These are phyloP conservation scores for Erebia aethiops DNA, from an alignment of 2,888 invertebrate species.

Conservation along the genomic window DNA sequence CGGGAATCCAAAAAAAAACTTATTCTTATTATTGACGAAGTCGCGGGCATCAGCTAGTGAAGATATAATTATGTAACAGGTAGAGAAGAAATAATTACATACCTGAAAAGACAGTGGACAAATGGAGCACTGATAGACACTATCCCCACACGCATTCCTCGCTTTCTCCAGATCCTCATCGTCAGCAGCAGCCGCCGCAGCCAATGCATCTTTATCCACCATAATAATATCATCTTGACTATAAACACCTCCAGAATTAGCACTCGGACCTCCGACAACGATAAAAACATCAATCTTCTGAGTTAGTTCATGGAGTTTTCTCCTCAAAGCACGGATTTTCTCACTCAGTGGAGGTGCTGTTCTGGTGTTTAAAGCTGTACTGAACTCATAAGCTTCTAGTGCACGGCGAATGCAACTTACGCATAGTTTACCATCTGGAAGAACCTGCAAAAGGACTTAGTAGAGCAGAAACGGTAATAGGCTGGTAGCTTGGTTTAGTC, in stretches of 20 bases:
- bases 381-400: constrained; percentile 66
- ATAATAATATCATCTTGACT: constrained; percentile 75
- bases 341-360: constrained; percentile 67
- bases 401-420: constrained; percentile 61
- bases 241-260: constrained; percentile 59
- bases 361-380: constrained; percentile 52
- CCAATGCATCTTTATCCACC: constrained; percentile 69
- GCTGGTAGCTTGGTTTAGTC: too few species aligned
- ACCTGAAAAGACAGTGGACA: constrained; percentile 71
- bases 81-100: neutral
- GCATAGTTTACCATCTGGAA: constrained; percentile 69
- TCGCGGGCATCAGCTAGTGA: too few species aligned
- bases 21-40: too few species aligned
- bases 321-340: constrained; percentile 68
- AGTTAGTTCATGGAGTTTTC: constrained; percentile 68
- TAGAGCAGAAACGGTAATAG: too few species aligned
- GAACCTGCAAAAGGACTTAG: constrained; percentile 49
- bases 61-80: too few species aligned
- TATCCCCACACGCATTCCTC: constrained; percentile 63
- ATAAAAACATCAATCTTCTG: constrained; percentile 78
- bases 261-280: constrained; percentile 67
- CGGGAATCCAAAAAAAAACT: too few species aligned
- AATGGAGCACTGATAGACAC: constrained; percentile 72
- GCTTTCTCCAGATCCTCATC: constrained; percentile 62
- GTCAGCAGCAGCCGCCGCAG: constrained; percentile 63